Evolutionary conservation across 1,140 invertebrate species (phyloP), one percentile per base, ranked within the genome.

Genomic region (Charaxes varanes): DNA sequence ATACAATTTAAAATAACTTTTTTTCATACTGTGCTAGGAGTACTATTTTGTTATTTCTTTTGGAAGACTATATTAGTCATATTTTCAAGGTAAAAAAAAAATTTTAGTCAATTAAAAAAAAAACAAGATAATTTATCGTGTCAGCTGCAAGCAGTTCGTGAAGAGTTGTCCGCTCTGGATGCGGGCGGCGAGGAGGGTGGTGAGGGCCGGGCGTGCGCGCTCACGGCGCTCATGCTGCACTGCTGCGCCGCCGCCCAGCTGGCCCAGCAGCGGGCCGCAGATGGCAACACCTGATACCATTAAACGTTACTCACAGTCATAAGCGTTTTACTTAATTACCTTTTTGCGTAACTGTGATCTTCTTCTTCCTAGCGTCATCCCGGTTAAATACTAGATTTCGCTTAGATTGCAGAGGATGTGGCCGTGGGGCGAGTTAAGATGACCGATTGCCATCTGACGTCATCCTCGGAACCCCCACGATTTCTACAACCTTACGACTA

Each of bases 181-280:
- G 52, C 89, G 81, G 30, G 78, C 66, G 40, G 84, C 76, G 67
- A 62, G 86, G 52, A 87, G 87, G 45, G 84, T 70, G 32, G 89
- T 13, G 92, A 94, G 62, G 87, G 91, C 46, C 89, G 91, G 58
- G 89, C 92, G 2, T 91, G 94, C 66, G 92, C 92, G 1, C 72
- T 96, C 36, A 93, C 93, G 14, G 89, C 95, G 13, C 85, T 96
- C 16, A 90, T 95, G 88, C 78, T 95, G 46, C 93, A 95, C 71
- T 95, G 93, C 80, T 96, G 93, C 73, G 77, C 77, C 2, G 77
- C 77, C 0, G 77, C 77, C 15, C 77, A 81, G 36, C 58, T 79
- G 4, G 72, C 73, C 6, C 72, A 80, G 49, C 68, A 65, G 23
- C 67, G 57, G 22, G 48, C 58, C 12, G 57, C 61, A 4, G 53